phyloP scores from a whole-genome alignment of 1,140 invertebrate species.

The Paraescarpia echinospica region DNA sequence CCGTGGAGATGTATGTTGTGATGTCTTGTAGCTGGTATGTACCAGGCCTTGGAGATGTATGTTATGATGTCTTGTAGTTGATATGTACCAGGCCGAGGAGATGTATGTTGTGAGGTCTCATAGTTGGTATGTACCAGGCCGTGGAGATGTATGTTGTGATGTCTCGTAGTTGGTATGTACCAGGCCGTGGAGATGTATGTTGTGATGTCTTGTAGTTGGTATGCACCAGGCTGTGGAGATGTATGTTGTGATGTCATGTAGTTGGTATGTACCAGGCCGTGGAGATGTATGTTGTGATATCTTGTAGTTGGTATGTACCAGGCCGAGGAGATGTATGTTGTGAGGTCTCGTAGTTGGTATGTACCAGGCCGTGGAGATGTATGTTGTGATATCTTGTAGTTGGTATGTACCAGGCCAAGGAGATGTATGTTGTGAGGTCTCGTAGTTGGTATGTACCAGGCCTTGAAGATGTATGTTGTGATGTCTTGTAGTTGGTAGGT shows the following conservation, averaged over 20 bases:
- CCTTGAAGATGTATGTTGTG: not conserved
- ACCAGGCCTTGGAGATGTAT: not conserved
- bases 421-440: not conserved
- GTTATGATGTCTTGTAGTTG: not conserved
- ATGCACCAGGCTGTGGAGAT: not conserved
- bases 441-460: not conserved
- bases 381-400: not conserved
- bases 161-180: too few species aligned
- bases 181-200: too few species aligned
- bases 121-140: constrained; percentile 96
- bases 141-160: constrained; percentile 83
- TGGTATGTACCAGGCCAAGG: not conserved
- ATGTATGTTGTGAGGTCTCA: constrained; percentile 18
- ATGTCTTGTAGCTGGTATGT: not conserved
- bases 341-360: not conserved
- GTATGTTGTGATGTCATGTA: not conserved
- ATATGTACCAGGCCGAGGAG: not conserved
- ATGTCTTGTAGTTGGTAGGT: too few species aligned
- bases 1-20: not conserved
- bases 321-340: not conserved
- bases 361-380: not conserved
- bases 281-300: not conserved
- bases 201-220: not conserved
- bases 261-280: not conserved
- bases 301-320: constrained; percentile 62